Percentiles rank a stretch among this genome's conserved stretches.
Conservation (phyloP, 2,888 invertebrate species). For the Notodonta ziczac region DNA sequence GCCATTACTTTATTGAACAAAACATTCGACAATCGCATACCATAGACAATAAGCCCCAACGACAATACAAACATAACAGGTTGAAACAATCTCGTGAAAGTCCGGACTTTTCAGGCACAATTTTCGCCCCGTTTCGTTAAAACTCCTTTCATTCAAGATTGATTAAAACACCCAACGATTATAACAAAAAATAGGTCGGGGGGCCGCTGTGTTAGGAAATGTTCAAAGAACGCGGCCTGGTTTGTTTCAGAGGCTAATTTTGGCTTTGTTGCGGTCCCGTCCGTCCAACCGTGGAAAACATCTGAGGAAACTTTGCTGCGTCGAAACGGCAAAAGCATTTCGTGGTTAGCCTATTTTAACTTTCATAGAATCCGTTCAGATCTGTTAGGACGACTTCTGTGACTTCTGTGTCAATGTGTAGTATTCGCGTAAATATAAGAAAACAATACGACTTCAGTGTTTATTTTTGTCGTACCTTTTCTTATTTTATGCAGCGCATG, state of each 20-base stretch:
- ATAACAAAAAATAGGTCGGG: conserved; percentile 45
- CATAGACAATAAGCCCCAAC: too few species aligned
- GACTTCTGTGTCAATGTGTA: too few species aligned
- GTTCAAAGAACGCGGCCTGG: conserved; percentile 39
- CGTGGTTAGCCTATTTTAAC: conserved; percentile 35
- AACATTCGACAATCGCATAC: too few species aligned
- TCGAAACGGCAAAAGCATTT: conserved; percentile 37
- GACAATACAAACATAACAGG: too few species aligned
- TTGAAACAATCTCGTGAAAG: conserved; percentile 39
- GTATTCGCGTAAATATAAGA: too few species aligned
- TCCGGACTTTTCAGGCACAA: conserved; percentile 15
- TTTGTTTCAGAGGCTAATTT: conserved; percentile 48
- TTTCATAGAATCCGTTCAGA: conserved; percentile 31
- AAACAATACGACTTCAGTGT: background rate
- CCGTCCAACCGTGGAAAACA: conserved; percentile 38
- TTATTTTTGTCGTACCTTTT: too few species aligned
- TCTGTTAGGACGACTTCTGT: conserved; percentile 9
- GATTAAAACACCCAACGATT: conserved; percentile 44
- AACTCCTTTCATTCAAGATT: conserved; percentile 41
- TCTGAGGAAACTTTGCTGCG: conserved; percentile 39
- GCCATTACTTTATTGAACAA: too few species aligned
- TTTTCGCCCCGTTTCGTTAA: conserved; percentile 23
- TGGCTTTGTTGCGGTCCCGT: conserved; percentile 47
- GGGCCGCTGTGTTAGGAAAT: conserved; percentile 35
- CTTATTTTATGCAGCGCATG: too few species aligned